phyloP scores from a whole-genome alignment of 2,797 vertebrate species.

The Silurus aristotelis region DNA sequence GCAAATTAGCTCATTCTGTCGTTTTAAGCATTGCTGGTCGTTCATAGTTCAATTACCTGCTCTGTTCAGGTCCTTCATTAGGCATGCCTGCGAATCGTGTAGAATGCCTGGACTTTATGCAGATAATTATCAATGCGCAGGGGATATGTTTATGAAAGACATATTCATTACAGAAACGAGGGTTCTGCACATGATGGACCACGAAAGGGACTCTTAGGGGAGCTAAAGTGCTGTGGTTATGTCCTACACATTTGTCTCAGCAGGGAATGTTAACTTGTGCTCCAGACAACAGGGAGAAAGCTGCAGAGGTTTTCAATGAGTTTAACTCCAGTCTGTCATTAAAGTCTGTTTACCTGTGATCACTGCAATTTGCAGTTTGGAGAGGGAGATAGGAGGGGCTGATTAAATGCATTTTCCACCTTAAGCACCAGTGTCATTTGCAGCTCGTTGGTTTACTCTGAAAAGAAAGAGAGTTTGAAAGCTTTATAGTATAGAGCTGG shows the following conservation, averaged over 20 bases:
- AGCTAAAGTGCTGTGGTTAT: conserved; percentile 23
- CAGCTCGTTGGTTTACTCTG: background rate
- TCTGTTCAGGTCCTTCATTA: conserved; percentile 6
- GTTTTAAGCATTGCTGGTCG: conserved; percentile 27
- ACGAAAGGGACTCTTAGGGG: conserved; percentile 13
- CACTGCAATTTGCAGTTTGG: background rate
- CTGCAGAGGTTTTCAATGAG: conserved; percentile 7
- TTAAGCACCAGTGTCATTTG: background rate
- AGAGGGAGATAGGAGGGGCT: background rate
- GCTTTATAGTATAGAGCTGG: background rate
- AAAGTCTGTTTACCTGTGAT: conserved; percentile 26
- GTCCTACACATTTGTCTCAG: conserved; percentile 7
- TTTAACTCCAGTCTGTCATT: conserved; percentile 17
- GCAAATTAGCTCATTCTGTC: conserved; percentile 47
- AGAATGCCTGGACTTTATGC: background rate
- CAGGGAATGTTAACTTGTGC: conserved; percentile 40
- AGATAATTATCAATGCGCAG: conserved; percentile 17
- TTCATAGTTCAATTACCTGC: conserved; percentile 47
- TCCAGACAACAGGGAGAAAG: background rate
- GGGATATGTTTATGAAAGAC: conserved; percentile 31
- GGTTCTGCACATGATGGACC: conserved; percentile 14
- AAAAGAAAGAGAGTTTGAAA: background rate
- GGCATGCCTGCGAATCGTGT: background rate
- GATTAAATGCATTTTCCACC: background rate
- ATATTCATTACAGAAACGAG: conserved; percentile 28